A percentile compares a stretch with the other conserved stretches of the same genome.
Conservation (phyloP, 2,113 vertebrate genomes). For the Hyla sarda region DNA sequence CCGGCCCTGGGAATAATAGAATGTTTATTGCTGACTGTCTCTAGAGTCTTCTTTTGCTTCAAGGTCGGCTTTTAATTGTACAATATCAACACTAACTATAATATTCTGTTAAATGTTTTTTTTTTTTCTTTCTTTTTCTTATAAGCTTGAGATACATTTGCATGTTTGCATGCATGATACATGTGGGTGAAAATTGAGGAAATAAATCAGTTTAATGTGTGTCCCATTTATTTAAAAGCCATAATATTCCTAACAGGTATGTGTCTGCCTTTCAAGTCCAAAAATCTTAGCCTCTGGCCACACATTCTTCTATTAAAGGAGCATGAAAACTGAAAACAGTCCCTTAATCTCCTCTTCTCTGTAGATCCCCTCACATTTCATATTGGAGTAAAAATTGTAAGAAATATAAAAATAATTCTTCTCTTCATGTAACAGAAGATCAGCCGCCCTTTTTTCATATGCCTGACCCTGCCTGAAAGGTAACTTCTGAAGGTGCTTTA, state of each 20-base stretch:
- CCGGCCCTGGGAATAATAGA: conserved; percentile 7
- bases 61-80: not conserved
- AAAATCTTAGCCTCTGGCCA: not conserved
- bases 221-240: not conserved
- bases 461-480: too few species aligned
- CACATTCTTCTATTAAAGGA: not conserved
- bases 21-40: conserved; percentile 33
- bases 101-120: not conserved
- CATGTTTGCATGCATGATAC: not conserved
- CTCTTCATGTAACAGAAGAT: too few species aligned
- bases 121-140: not conserved
- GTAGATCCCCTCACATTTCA: too few species aligned
- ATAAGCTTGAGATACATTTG: not conserved
- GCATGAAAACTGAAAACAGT: too few species aligned
- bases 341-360: too few species aligned
- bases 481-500: too few species aligned
- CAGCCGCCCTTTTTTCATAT: too few species aligned
- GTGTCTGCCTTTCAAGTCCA: not conserved
- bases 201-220: not conserved
- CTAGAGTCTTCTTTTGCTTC: not conserved
- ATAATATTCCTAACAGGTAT: not conserved
- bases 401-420: too few species aligned
- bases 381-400: not conserved
- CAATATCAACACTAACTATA: not conserved
- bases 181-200: not conserved